Conservation (phyloP, 2,113 vertebrate genomes). For the Prochilodus magdalenae region DNA sequence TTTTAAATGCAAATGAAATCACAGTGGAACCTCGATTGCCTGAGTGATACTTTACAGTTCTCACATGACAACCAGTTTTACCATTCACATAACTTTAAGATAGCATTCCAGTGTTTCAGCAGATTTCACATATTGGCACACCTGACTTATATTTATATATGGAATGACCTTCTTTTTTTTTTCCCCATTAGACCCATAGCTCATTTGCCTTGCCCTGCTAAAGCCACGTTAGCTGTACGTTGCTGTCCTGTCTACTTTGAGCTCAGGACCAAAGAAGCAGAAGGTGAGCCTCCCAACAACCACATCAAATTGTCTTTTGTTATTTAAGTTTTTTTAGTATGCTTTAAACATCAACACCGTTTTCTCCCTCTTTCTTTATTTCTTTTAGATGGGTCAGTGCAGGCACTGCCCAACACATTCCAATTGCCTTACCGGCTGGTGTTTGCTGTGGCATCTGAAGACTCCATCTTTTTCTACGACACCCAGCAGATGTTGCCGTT, state of each 20-base stretch:
- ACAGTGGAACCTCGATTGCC: too few species aligned
- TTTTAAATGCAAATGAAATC: too few species aligned
- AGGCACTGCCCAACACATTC: conserved; percentile 71
- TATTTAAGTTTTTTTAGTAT: background rate
- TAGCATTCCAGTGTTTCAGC: too few species aligned
- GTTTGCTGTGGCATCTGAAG: conserved; percentile 95
- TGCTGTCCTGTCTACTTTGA: conserved; percentile 95
- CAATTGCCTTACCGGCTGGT: conserved; percentile 91
- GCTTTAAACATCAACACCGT: background rate
- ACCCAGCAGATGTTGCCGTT: conserved; percentile 93
- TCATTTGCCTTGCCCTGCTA: conserved; percentile 91
- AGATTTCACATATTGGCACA: too few species aligned
- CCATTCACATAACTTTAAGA: too few species aligned
- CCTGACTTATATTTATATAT: too few species aligned
- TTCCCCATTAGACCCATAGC: conserved; percentile 83
- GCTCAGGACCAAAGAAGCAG: conserved; percentile 74
- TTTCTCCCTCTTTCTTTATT: background rate
- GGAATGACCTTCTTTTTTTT: background rate
- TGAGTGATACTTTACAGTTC: too few species aligned
- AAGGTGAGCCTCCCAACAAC: conserved; percentile 72
- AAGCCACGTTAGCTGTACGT: conserved; percentile 95
- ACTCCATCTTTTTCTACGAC: conserved; percentile 93
- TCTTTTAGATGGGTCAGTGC: conserved; percentile 71
- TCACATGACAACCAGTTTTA: too few species aligned
- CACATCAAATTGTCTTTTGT: background rate